Base-by-base conservation (phyloP, 2,888 invertebrate genomes). In the Emmelina monodactyla region DNA sequence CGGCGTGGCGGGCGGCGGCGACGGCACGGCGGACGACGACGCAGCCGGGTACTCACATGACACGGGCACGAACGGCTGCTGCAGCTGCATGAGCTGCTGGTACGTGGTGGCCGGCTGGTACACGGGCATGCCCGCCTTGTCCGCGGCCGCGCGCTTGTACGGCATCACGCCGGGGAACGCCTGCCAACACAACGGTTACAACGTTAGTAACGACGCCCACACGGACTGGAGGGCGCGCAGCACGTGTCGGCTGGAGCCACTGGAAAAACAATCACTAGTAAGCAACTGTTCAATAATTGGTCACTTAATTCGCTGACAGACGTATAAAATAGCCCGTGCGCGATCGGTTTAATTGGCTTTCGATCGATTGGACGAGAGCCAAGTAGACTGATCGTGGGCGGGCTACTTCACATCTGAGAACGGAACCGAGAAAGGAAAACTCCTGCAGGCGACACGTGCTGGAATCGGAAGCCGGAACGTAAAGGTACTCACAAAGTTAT, bases 21-120 rank as follows among this genome's bases (percentile, higher is more conserved):
- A 49, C 44, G 54, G 53, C 42, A 62, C 13, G 11, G 81, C 79
- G 61, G 82, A 78, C 68, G 85, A 79, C 60, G 85, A 83, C 78
- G 87, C 85, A 83, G 84, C 85, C 83, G 87, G 85, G 89, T 91
- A 94, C 94, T 96, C 94, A 95, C 94, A 95, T 91, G 95, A 94
- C 85, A 94, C 94, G 88, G 94, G 94, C 88, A 94, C 94, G 86
- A 93, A 94, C 80, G 94, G 94, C 88, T 94, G 93, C 83, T 90
- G 87, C 64, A 92, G 87, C 85, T 93, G 93, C 88, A 95, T 91
- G 82, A 95, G 87, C 83, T 95, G 95, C 83, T 95, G 94, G 83
- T 94, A 92, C 66, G 92, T 91, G 62, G 91, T 91, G 68, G 89
- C 90, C 67, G 94, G 93, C 82, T 94, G 94, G 85, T 95, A 96